phyloP scores from a whole-genome alignment of 1,140 invertebrate genomes.

The Brachionus calyciflorus region DNA sequence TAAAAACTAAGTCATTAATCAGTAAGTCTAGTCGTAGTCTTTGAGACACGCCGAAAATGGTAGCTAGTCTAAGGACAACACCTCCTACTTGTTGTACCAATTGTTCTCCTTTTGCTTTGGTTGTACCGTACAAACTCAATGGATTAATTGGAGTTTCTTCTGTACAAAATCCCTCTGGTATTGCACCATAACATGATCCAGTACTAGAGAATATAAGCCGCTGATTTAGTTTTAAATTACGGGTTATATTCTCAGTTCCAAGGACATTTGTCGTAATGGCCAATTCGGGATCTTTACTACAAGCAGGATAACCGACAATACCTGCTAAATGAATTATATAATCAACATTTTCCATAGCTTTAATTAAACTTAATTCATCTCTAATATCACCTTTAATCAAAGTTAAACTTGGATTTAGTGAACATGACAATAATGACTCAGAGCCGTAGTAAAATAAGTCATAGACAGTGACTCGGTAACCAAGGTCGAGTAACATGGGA shows the following conservation, averaged over 20 bases:
- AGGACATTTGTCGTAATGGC: constrained; percentile 49
- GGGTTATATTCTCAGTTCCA: constrained; percentile 49
- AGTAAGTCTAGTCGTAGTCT: constrained; percentile 52
- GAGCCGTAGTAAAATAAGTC: constrained; percentile 51
- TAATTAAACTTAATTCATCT: constrained; percentile 41
- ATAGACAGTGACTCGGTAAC: constrained; percentile 51
- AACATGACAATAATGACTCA: constrained; percentile 48
- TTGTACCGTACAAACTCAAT: constrained; percentile 51
- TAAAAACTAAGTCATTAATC: constrained; percentile 51
- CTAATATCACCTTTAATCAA: constrained; percentile 51
- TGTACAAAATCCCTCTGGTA: constrained; percentile 49
- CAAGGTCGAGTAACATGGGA: constrained; percentile 49
- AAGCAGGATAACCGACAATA: constrained; percentile 53
- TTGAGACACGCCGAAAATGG: constrained; percentile 52
- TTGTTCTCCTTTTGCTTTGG: constrained; percentile 50
- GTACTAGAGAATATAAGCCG: constrained; percentile 52
- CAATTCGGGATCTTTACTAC: constrained; percentile 50
- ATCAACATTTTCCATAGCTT: constrained; percentile 48
- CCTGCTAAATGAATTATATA: constrained; percentile 52
- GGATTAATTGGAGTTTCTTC: constrained; percentile 51
- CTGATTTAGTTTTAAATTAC: constrained; percentile 49
- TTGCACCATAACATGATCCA: constrained; percentile 52
- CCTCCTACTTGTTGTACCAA: constrained; percentile 49
- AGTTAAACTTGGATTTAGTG: constrained; percentile 46
- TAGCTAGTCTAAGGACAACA: constrained; percentile 50